These are phyloP conservation scores for Drosophila cracens DNA, from an alignment of 2,888 invertebrate genomes.

Conservation along the genomic window DNA sequence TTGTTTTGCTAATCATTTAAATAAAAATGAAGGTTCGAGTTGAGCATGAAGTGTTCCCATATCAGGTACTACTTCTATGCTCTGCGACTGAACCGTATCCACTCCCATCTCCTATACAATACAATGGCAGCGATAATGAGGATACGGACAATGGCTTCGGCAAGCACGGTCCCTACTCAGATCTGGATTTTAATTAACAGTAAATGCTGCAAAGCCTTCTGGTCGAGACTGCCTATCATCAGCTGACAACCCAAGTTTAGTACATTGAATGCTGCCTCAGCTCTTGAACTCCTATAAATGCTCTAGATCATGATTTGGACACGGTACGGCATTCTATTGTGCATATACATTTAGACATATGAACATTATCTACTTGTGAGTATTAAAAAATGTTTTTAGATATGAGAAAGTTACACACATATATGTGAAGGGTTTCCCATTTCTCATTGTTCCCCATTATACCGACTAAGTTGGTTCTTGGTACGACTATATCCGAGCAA, in stretches of 20 bases:
- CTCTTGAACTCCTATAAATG: conserved; percentile 68
- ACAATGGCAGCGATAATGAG: conserved; percentile 45
- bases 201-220: conserved; percentile 57
- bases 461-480: neutral
- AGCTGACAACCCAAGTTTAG: conserved; percentile 68
- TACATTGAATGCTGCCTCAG: conserved; percentile 73
- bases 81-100: neutral
- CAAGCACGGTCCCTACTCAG: conserved; percentile 16
- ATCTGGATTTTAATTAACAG: conserved; percentile 22
- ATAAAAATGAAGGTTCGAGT: neutral
- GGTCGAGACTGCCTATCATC: conserved; percentile 44
- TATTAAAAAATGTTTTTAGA: neutral
- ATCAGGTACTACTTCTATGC: neutral
- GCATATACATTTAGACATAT: too few relatives aligned
- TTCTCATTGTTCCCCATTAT: neutral
- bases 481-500: neutral
- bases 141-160: neutral
- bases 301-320: neutral
- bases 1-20: neutral
- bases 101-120: conserved; percentile 1
- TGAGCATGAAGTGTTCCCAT: neutral
- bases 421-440: neutral
- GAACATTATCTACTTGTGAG: too few relatives aligned
- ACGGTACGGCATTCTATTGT: too few relatives aligned
- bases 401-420: neutral